These are phyloP conservation scores for Cladopsammia gracilis DNA, from an alignment of 64 coral and sea anemone species.

Conservation along the genomic window DNA sequence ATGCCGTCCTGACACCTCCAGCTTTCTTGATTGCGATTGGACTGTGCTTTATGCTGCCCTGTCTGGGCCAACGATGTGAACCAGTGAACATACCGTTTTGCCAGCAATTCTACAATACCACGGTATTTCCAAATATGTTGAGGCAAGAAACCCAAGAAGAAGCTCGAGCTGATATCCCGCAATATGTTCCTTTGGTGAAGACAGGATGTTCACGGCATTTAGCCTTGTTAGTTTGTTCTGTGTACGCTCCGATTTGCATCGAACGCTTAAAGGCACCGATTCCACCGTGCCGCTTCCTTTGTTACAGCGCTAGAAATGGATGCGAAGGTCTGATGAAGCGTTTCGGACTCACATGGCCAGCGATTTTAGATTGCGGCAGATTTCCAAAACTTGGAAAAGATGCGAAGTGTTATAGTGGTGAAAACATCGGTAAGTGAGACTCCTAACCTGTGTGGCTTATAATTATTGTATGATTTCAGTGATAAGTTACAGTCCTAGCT, in stretches of 20 bases:
- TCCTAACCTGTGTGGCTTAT: no score
- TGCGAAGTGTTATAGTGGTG: slow-evolving; percentile 70
- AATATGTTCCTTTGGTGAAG: slow-evolving; percentile 44
- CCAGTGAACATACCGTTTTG: slow-evolving; percentile 46
- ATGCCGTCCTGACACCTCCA: no score
- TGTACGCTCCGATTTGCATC: slow-evolving; percentile 42
- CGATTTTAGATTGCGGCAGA: slow-evolving; percentile 36
- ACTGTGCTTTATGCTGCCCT: neutral
- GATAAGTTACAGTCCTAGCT: no score
- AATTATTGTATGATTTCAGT: no score
- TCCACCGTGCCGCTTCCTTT: slow-evolving; percentile 59
- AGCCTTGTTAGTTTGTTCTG: slow-evolving; percentile 40
- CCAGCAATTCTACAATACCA: slow-evolving; percentile 40
- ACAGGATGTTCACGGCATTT: slow-evolving; percentile 57
- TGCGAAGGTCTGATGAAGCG: slow-evolving; percentile 33
- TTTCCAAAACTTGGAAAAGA: slow-evolving; percentile 2
- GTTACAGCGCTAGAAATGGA: slow-evolving; percentile 29
- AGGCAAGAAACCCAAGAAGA: slow-evolving; percentile 26
- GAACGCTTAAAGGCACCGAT: neutral
- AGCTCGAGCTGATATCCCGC: slow-evolving; percentile 15
- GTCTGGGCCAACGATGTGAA: neutral
- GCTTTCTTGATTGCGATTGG: no score
- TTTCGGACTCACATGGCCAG: slow-evolving; percentile 39
- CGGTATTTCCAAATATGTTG: slow-evolving; percentile 59
- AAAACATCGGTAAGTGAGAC: slow-evolving; percentile 6